Percentiles rank a stretch among this genome's conserved stretches.
Conservation (phyloP, 2,113 vertebrate genomes). For the Corydoras maculifer region DNA sequence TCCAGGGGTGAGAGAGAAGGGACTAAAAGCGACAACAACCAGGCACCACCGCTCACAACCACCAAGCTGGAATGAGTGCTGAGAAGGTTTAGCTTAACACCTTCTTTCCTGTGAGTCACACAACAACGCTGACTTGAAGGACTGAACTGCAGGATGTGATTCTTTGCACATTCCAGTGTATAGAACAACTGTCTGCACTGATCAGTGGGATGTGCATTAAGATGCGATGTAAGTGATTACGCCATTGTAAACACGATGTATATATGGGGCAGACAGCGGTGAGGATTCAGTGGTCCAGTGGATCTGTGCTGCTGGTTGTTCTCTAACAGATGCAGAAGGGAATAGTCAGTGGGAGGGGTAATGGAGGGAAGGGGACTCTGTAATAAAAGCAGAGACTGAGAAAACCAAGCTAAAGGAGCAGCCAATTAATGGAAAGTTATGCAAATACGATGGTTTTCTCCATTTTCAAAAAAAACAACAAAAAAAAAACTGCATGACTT, state of each 20-base stretch:
- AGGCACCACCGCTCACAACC: slow-evolving; percentile 76
- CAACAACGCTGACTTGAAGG: slow-evolving; percentile 1
- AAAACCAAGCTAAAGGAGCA: slow-evolving; percentile 83
- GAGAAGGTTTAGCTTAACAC: slow-evolving; percentile 42
- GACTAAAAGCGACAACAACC: slow-evolving; percentile 83
- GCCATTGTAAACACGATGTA: background rate
- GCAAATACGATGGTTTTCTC: slow-evolving; percentile 66
- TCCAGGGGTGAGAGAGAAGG: slow-evolving; percentile 56
- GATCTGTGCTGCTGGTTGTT: slow-evolving; percentile 98
- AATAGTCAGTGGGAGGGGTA: slow-evolving; percentile 37
- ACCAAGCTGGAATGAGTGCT: slow-evolving; percentile 52
- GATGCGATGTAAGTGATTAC: background rate
- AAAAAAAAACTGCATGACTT: slow-evolving; percentile 14
- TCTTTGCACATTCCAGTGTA: background rate
- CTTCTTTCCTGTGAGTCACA: slow-evolving; percentile 8
- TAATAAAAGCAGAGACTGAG: slow-evolving; percentile 78
- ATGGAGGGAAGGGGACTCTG: slow-evolving; percentile 48
- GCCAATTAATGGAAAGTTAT: slow-evolving; percentile 75
- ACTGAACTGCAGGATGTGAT: slow-evolving; percentile 8
- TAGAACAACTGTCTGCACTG: background rate
- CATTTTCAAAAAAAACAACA: slow-evolving; percentile 1
- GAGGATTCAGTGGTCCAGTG: slow-evolving; percentile 62
- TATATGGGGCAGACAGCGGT: slow-evolving; percentile 18
- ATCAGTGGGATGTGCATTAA: background rate
- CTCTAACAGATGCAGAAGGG: slow-evolving; percentile 75